Evolutionary conservation across 2,113 vertebrate genomes (phyloP).

Genomic region (Myrmophylax atrothorax): DNA sequence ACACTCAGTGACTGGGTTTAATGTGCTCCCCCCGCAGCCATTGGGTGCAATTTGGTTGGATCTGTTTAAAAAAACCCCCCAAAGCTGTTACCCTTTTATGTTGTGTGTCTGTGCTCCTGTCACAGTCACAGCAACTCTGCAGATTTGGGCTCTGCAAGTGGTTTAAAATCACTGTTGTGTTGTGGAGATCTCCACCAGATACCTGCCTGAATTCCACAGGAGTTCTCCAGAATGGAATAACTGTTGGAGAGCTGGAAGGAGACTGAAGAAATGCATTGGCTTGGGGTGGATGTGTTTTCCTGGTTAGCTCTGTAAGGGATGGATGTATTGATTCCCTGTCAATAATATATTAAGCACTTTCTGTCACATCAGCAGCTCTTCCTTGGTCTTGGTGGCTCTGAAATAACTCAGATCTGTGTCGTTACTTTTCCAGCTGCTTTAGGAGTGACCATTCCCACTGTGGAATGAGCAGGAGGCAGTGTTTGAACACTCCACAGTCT

Average conservation of each 20-base stretch:
- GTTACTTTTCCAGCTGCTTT: not conserved
- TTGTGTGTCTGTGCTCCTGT: not conserved
- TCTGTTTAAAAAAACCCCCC: not conserved
- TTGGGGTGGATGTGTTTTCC: not conserved
- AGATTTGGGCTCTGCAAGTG: not conserved
- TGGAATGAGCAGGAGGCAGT: not conserved
- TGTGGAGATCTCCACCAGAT: not conserved
- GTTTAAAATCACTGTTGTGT: not conserved
- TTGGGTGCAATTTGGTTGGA: not conserved
- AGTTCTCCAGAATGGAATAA: not conserved
- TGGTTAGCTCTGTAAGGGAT: not conserved
- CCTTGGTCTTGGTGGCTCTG: not conserved
- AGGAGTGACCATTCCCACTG: not conserved
- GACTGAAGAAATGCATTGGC: not conserved
- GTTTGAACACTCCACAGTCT: accelerated
- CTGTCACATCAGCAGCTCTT: not conserved
- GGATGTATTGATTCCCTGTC: not conserved
- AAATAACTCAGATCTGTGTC: not conserved
- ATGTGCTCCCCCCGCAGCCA: not conserved
- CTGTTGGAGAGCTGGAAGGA: not conserved
- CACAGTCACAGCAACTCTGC: not conserved
- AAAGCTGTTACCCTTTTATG: not conserved
- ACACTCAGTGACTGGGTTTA: not conserved
- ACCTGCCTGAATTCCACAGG: not conserved
- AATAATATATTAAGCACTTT: not conserved